Base-by-base conservation (phyloP, 2,888 invertebrate species). In the Alloscopus bannaensis region DNA sequence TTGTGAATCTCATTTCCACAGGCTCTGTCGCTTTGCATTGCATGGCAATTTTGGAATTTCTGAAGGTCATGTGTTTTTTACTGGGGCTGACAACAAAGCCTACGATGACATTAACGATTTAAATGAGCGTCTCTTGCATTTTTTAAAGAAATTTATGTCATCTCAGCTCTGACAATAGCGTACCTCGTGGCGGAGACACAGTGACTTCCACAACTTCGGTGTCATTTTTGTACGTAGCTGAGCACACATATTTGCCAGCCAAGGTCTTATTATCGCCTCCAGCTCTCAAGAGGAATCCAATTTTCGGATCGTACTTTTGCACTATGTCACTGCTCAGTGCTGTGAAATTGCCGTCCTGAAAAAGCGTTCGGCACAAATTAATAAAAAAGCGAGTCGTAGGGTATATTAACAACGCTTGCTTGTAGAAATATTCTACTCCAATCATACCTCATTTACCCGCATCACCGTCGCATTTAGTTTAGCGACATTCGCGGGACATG, bases 191-290 rank as follows among this genome's bases (percentile, higher is more conserved):
- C 28, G 81, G 45, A 13, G 66, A 64, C 2, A 83, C 83, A 11
- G 80, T 77, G 8, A 81, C 71, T 66, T 83, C 83, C 18, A 83
- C 83, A 2, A 81, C 69, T 60, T 83, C 83, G 3, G 83, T 80
- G 3, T 81, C 77, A 62, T 83, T 83, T 42, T 80, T 80, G 50
- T 77, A 73, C 3, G 28, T 80, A 59, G 72, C 83, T 16, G 83
- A 81, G 28, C 83, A 83, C 18, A 83, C 77, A 52, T 77, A 83
- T 42, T 83, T 83, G 45, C 83, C 83, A n/a, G 68, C 69, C 13
- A 83, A 72, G 1, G 59, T 59, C 11, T 42, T 81, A 16, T 50
- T 29, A 65, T 81, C 73, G 26, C 60, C 31, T 8, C 76, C 76
- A 6, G 78, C 78, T 36, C 75, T 24, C n/a, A 83, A 60, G 2